Evolutionary conservation across 2,113 vertebrate species (phyloP), one percentile per base, ranked within the genome.

Genomic region (Macaca nemestrina): DNA sequence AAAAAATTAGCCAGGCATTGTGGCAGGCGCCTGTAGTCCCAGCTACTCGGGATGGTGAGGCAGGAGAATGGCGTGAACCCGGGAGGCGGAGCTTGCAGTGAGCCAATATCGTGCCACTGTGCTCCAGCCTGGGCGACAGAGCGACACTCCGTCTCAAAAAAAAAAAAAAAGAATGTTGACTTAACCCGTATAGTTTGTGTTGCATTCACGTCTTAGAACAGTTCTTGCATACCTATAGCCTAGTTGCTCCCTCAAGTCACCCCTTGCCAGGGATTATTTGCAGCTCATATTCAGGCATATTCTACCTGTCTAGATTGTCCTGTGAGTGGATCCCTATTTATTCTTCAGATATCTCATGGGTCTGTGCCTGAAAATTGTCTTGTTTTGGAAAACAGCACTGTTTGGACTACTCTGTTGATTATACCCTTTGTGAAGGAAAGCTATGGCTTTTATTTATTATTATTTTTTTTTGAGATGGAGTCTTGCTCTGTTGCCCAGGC

Each of bases 111-210:
- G 48, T 50, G 48, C 48, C 48, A 50, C 48, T 50, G 12, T 13
- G 12, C 48, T 50, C 48, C 48, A 50, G 48, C 12, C 48, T 50
- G 48, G 48, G 48, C 48, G 13, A 50, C 48, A 14, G 0, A 50
- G 48, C 13, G 48, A 50, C 0, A 50, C 48, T 50, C 48, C 13
- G 13, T 50, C 48, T 50, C 12, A 50, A 50, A 50, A 12, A 50
- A 50, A 48, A 13, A 43, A 43, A 43, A 48, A 13, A 0, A 13
- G 2, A 50, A 14, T 50, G 48, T 12, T 30, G 88, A 5, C 52
- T 59, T 27, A n/a, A 8, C 38, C 25, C 1, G 0, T n/a, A 32
- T 3, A 1, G 35, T 11, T 32, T 43, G 12, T n/a, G 20, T 23
- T 12, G n/a, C 7, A 32, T 32, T 57, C 16, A 6, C 27, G 32